These are phyloP conservation scores for Pipra filicauda DNA, from an alignment of 2,113 vertebrate genomes.

Conservation along the genomic window DNA sequence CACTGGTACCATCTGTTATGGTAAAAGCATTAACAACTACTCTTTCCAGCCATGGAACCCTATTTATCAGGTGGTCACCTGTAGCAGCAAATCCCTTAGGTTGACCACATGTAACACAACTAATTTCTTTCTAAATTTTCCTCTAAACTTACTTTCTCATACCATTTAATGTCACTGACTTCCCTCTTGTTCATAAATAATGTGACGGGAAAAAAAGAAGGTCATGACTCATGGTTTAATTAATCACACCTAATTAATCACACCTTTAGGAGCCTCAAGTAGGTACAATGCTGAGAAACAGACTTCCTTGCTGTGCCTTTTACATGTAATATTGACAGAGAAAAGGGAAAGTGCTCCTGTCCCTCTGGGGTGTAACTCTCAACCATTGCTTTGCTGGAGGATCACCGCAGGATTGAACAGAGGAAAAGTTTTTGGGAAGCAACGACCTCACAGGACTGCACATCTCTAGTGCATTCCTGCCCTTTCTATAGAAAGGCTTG, in stretches of 20 bases:
- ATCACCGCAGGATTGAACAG: background rate
- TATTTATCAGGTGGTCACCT: background rate
- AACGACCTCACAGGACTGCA: background rate
- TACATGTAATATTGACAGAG: background rate
- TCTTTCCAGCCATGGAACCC: background rate
- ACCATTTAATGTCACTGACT: background rate
- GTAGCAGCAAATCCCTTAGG: background rate
- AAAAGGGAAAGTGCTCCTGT: background rate
- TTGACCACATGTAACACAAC: background rate
- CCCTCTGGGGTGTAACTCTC: background rate
- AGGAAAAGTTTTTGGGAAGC: background rate
- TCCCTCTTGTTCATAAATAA: background rate
- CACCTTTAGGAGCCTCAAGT: background rate
- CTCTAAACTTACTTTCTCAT: background rate
- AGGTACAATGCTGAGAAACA: background rate
- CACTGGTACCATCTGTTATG: background rate
- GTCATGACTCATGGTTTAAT: conserved; percentile 18
- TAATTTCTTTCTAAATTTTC: background rate
- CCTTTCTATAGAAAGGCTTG: background rate
- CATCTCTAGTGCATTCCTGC: background rate
- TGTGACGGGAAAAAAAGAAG: background rate
- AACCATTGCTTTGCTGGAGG: background rate
- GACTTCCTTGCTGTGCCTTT: background rate
- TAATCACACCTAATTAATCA: conserved; percentile 38
- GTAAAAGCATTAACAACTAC: background rate